Evolutionary conservation across 2,113 vertebrate species (phyloP).

Genomic region (Prolemur simus): DNA sequence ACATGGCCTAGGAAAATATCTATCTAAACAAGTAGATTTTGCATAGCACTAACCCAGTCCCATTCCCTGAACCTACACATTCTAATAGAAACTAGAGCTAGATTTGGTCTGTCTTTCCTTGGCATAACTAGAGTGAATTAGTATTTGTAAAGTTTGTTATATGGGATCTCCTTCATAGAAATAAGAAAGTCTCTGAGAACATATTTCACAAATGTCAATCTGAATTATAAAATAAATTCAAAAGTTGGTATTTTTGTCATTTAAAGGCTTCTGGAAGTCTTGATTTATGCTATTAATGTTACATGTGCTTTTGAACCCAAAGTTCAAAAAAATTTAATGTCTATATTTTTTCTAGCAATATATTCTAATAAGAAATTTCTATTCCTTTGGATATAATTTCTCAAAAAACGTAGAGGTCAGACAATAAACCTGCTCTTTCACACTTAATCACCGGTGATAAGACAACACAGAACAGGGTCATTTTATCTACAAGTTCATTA

Average conservation of each 20-base stretch:
- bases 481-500: conserved; percentile 41
- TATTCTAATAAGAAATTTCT: neutral
- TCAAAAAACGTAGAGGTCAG: neutral
- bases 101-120: neutral
- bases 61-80: neutral
- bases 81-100: neutral
- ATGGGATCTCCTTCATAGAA: neutral
- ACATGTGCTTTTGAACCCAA: neutral
- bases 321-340: neutral
- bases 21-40: conserved; percentile 38
- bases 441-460: neutral
- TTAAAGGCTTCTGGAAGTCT: neutral
- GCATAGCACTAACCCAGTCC: neutral
- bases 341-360: neutral
- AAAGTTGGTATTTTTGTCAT: neutral
- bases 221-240: conserved; percentile 1
- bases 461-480: conserved; percentile 8
- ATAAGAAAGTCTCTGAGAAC: neutral
- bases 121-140: neutral
- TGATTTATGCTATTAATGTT: neutral
- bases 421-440: neutral
- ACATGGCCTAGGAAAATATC: neutral
- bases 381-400: neutral
- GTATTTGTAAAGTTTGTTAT: neutral
- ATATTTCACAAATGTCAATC: neutral